Evolutionary conservation across 1,140 invertebrate genomes (phyloP).

Genomic region (Caerostris extrusa): DNA sequence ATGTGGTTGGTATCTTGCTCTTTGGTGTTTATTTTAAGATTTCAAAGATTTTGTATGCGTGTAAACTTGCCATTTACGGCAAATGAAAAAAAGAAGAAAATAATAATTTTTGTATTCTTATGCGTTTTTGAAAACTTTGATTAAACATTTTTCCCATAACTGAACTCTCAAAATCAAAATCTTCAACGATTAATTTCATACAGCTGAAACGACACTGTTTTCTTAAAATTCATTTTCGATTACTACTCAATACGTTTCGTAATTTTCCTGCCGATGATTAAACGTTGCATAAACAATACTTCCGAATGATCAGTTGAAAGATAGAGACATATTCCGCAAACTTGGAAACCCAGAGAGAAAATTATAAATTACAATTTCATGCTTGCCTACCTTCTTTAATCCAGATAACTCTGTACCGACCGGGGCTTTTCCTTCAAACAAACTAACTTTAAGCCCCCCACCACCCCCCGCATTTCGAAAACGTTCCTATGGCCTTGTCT

Average conservation of each 20-base stretch:
- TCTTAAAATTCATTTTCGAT: not conserved
- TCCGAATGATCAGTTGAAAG: not conserved
- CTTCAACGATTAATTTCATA: no score
- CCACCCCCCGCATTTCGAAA: not conserved
- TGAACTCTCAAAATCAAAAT: no score
- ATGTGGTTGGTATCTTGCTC: no score
- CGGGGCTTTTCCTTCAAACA: not conserved
- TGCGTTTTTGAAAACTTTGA: no score
- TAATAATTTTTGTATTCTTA: no score
- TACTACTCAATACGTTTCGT: not conserved
- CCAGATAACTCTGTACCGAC: not conserved
- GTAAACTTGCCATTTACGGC: no score
- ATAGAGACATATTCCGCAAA: not conserved
- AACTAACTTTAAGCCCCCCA: slow-evolving; percentile 26
- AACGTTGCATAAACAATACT: not conserved
- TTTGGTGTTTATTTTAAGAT: no score
- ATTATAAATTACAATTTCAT: slow-evolving; percentile 56
- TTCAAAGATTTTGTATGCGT: no score
- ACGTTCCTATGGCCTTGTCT: slow-evolving; percentile 6
- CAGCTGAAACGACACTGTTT: not conserved
- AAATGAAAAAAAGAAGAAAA: no score
- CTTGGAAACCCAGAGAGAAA: not conserved
- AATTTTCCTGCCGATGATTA: no score
- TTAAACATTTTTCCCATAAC: no score
- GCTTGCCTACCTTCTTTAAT: not conserved